phyloP scores from a whole-genome alignment of 2,888 invertebrate species.

The Merodon equestris region DNA sequence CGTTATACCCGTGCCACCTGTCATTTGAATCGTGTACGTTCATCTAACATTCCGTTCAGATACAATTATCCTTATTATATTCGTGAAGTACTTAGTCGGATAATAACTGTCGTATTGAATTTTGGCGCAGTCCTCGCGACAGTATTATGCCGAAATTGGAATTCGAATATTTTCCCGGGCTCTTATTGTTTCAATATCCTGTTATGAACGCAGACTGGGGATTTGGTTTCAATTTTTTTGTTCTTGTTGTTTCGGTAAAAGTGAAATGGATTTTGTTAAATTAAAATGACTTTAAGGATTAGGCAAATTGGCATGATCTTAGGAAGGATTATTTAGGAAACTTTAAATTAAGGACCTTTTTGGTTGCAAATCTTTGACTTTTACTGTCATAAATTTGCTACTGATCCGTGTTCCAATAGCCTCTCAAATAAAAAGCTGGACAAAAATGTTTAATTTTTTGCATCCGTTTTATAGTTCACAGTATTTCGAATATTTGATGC shows the following conservation, averaged over 20 bases:
- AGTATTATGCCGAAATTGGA: conserved; percentile 26
- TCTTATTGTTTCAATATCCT: conserved; percentile 1
- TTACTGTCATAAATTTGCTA: too few species aligned
- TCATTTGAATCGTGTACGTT: not conserved
- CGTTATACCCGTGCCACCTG: not conserved
- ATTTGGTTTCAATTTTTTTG: not conserved
- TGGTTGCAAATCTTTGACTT: too few species aligned
- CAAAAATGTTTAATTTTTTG: too few species aligned
- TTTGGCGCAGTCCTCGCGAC: not conserved
- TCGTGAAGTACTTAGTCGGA: conserved; percentile 39
- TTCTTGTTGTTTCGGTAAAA: too few species aligned
- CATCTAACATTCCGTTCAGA: conserved; percentile 27
- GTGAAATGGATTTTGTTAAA: not conserved
- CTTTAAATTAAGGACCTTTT: too few species aligned
- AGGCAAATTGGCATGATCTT: not conserved
- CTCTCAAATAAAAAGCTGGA: too few species aligned
- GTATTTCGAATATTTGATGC: too few species aligned
- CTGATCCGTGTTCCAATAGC: too few species aligned
- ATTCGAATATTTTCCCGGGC: conserved; percentile 3
- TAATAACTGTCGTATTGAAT: conserved; percentile 50
- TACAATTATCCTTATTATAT: conserved; percentile 50
- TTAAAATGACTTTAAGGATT: conserved; percentile 10
- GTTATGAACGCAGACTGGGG: not conserved
- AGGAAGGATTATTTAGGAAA: not conserved
- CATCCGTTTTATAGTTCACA: too few species aligned